Base-by-base conservation (phyloP, 2,888 invertebrate genomes). In the Camponotus fellah region DNA sequence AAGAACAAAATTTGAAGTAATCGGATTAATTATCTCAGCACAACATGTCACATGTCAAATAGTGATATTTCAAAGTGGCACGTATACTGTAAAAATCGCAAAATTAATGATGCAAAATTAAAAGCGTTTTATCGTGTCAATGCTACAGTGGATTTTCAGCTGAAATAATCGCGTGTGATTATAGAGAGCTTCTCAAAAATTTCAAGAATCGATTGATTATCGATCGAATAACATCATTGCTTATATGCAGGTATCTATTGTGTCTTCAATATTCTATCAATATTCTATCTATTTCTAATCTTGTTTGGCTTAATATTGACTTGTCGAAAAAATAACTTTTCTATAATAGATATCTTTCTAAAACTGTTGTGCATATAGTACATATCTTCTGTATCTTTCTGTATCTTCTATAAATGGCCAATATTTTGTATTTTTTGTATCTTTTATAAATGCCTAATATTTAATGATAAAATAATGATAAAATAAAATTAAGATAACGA, bases 141-240 rank as follows among this genome's bases (percentile, higher is more conserved):
- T 75, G 37, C 75, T 84, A 37, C 37, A 40, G 21, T 9, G 53
- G 43, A 40, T 46, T 65, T 0, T 53, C 56, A 74, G 72, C 53
- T 34, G 32, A 46, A 32, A 43, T 34, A 75, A 84, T 82, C 69
- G 46, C 65, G 26, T 40, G 3, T 65, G 75, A 64, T 26, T 26
- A 26, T 26, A 26, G 26, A 26, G 26, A 26, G 26, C 26, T 26
- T 26, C 26, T 26, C 26, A 26, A 26, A 2, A 26, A 26, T 2
- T 26, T 26, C 26, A 1, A 26, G 26, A 81, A 83, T 89, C 81
- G 46, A 40, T 26, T 26, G 58, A 40, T 40, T 17, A 10, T 40
- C 76, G 86, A 88, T 85, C 85, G 86, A 86, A 83, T 83, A 72
- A 85, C 84, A 65, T 74, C 60, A 80, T 85, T 86, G 85, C 86